Evolutionary conservation across 1,140 invertebrate species (phyloP).

Genomic region (Lerema accius): DNA sequence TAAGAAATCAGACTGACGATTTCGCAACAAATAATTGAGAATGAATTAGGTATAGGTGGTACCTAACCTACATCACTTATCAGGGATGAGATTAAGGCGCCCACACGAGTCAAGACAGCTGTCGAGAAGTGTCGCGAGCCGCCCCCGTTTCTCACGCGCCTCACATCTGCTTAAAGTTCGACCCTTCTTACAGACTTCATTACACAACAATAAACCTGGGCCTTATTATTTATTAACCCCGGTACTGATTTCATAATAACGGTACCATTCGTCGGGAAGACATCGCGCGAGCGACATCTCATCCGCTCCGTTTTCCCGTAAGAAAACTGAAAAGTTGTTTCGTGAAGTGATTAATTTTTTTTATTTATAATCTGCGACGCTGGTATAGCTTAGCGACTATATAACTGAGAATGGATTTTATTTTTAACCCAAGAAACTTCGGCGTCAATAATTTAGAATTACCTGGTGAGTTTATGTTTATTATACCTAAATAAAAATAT

Average conservation of each 20-base stretch:
- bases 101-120: slow-evolving; percentile 53
- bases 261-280: slow-evolving; percentile 55
- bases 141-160: slow-evolving; percentile 64
- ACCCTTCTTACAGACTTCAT: slow-evolving; percentile 59
- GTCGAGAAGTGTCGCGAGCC: slow-evolving; percentile 41
- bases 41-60: too few relatives aligned
- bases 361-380: neutral
- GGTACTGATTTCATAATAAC: slow-evolving; percentile 63
- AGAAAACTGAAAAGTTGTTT: slow-evolving; percentile 6
- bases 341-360: slow-evolving; percentile 7
- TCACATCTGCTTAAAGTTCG: slow-evolving; percentile 51
- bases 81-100: slow-evolving; percentile 39
- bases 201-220: slow-evolving; percentile 56
- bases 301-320: slow-evolving; percentile 13
- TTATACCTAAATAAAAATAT: slow-evolving; percentile 11
- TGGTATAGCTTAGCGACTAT: neutral
- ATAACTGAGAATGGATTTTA: slow-evolving; percentile 42
- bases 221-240: slow-evolving; percentile 61
- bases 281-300: slow-evolving; percentile 49
- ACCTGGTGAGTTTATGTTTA: slow-evolving; percentile 14
- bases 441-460: slow-evolving; percentile 34
- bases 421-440: slow-evolving; percentile 40
- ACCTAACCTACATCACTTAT: slow-evolving; percentile 9
- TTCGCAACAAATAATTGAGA: too few relatives aligned
- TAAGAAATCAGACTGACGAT: too few relatives aligned